Evolutionary conservation across 2,113 vertebrate genomes (phyloP).

Genomic region (Plestiodon gilberti): DNA sequence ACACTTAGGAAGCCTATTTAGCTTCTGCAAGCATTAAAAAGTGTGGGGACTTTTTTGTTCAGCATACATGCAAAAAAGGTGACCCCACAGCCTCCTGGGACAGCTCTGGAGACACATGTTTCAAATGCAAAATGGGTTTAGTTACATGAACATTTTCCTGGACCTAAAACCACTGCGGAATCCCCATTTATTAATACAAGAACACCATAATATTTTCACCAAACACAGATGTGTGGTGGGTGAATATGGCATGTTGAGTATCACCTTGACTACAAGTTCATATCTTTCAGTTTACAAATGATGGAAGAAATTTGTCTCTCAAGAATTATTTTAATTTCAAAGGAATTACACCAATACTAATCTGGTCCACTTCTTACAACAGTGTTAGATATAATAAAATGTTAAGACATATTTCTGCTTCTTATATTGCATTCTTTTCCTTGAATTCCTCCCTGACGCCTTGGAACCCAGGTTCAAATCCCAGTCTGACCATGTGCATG

Average conservation of each 20-base stretch:
- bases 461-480: too few relatives aligned
- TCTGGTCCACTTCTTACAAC: background rate
- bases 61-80: background rate
- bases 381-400: background rate
- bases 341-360: background rate
- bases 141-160: constrained; percentile 3
- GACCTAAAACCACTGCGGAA: background rate
- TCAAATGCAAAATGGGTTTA: constrained; percentile 4
- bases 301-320: background rate
- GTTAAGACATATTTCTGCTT: too few relatives aligned
- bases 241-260: background rate
- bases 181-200: constrained; percentile 1
- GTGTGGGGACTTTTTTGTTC: background rate
- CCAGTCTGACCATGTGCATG: too few relatives aligned
- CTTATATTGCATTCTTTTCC: too few relatives aligned
- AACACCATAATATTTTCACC: constrained; percentile 3
- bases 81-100: background rate
- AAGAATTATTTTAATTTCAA: background rate
- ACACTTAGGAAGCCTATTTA: background rate
- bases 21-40: background rate
- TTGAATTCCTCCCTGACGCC: too few relatives aligned
- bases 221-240: background rate
- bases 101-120: background rate
- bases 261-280: background rate
- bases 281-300: rapidly evolving